A percentile compares a stretch with the other conserved stretches of the same genome.
phyloP scores from a whole-genome alignment of 2,888 invertebrate species.

The Coleophora deauratella region DNA sequence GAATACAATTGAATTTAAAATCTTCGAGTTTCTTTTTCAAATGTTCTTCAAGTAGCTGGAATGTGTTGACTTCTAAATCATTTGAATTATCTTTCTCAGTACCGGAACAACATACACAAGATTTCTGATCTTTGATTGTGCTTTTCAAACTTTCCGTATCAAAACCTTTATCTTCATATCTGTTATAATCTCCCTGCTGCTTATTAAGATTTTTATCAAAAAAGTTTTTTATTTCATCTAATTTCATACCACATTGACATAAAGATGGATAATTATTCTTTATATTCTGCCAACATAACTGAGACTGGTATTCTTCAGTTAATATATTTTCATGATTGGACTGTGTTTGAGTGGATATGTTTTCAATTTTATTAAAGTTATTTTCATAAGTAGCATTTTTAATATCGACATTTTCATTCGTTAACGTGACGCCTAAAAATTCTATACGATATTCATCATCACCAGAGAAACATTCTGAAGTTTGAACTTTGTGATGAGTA shows the following conservation, averaged over 20 bases:
- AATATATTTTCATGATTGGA: background rate
- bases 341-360: slow-evolving; percentile 2
- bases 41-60: slow-evolving; percentile 50
- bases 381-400: slow-evolving; percentile 4
- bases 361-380: slow-evolving; percentile 3
- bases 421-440: slow-evolving; percentile 56
- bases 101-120: slow-evolving; percentile 42
- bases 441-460: slow-evolving; percentile 40
- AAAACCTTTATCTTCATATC: slow-evolving; percentile 21
- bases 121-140: slow-evolving; percentile 14
- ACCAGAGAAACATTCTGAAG: slow-evolving; percentile 11
- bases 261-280: background rate
- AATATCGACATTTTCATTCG: slow-evolving; percentile 22
- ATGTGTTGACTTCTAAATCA: slow-evolving; percentile 55
- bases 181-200: slow-evolving; percentile 12
- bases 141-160: slow-evolving; percentile 24
- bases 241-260: slow-evolving; percentile 21
- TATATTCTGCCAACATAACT: background rate
- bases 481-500: background rate
- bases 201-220: slow-evolving; percentile 17
- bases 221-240: slow-evolving; percentile 23
- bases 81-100: slow-evolving; percentile 27
- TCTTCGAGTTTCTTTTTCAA: slow-evolving; percentile 43
- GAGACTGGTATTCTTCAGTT: no score
- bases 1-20: slow-evolving; percentile 33